Percentiles rank a stretch among this genome's conserved stretches.
Evolutionary conservation across 2,888 invertebrate species (phyloP).

Genomic region (Crocallis elinguaria): DNA sequence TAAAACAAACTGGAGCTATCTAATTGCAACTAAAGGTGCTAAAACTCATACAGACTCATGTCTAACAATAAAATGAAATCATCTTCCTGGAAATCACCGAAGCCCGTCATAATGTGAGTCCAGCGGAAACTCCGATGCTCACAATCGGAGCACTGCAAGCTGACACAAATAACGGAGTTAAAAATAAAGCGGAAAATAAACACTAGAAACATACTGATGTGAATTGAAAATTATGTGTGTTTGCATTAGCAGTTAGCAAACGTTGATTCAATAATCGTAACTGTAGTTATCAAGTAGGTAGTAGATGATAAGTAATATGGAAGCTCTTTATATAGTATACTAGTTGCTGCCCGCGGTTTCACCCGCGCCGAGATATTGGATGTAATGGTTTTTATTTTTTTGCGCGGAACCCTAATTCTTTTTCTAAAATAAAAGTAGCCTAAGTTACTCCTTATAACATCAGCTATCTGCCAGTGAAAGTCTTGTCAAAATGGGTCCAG

Average conservation of each 20-base stretch:
- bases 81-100: slow-evolving; percentile 40
- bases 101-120: slow-evolving; percentile 35
- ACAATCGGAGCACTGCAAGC: slow-evolving; percentile 33
- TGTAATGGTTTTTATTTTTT: no score
- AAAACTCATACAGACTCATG: slow-evolving; percentile 20
- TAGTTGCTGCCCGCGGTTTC: no score
- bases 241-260: slow-evolving; percentile 20
- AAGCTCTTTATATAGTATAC: background rate
- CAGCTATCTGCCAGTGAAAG: no score
- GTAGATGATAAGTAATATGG: slow-evolving; percentile 9
- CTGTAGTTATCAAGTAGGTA: background rate
- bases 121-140: slow-evolving; percentile 34
- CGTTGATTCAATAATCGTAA: slow-evolving; percentile 22
- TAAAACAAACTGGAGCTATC: background rate
- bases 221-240: slow-evolving; percentile 20
- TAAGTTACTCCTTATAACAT: no score
- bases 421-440: no score
- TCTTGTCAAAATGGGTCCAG: no score
- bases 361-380: no score
- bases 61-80: slow-evolving; percentile 35
- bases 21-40: slow-evolving; percentile 21
- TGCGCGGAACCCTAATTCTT: no score
- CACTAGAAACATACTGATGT: slow-evolving; percentile 43
- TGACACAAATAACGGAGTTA: slow-evolving; percentile 60
- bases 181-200: slow-evolving; percentile 55